Conservation (phyloP, 30 jellyfish, hydroid and myxozoan genomes). For the Turritopsis dohrnii region DNA sequence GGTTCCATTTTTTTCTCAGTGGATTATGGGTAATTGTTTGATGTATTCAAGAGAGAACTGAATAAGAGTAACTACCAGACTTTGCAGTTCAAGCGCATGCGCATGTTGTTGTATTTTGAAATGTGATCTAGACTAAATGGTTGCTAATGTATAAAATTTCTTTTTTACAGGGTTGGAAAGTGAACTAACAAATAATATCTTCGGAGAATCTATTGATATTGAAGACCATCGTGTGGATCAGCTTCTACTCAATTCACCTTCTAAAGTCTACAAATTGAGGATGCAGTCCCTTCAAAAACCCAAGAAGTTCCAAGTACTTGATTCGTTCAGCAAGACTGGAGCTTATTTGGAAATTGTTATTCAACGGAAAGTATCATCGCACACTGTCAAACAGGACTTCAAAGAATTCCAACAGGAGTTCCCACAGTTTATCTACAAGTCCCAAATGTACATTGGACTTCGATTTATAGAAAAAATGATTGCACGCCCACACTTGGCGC, state of each 20-base stretch:
- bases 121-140: too few species aligned
- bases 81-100: too few species aligned
- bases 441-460: conserved; percentile 43
- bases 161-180: background rate
- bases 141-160: too few species aligned
- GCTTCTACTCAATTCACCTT: background rate
- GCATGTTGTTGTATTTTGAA: too few species aligned
- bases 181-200: background rate
- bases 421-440: conserved; percentile 25
- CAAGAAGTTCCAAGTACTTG: background rate
- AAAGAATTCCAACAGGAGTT: conserved; percentile 29
- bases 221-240: background rate
- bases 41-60: too few species aligned
- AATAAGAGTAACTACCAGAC: too few species aligned
- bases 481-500: conserved; percentile 39
- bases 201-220: background rate
- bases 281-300: background rate
- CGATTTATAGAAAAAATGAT: conserved; percentile 36
- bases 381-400: conserved; percentile 12
- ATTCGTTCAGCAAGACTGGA: background rate
- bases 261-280: conserved; percentile 5
- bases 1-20: too few species aligned
- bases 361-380: background rate
- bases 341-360: conserved; percentile 6
- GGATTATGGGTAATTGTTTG: too few species aligned